Percentiles rank a stretch among this genome's conserved stretches.
Conservation (phyloP, 2,797 vertebrate genomes). For the Oryzias dopingdopingensis region DNA sequence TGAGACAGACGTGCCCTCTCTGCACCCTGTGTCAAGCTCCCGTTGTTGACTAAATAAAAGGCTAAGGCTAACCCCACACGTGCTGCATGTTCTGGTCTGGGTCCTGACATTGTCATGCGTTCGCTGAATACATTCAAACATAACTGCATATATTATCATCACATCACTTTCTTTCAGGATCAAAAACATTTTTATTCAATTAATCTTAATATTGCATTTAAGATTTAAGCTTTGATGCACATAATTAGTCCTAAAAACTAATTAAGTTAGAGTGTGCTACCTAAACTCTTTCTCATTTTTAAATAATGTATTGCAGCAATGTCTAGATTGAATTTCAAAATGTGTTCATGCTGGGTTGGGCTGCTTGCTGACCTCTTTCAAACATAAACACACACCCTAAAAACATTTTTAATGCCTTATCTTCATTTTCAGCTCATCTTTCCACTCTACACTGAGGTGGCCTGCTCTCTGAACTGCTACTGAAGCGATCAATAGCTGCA, state of each 20-base stretch:
- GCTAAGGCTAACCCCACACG: conserved; percentile 42
- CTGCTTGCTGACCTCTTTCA: conserved; percentile 42
- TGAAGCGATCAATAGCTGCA: conserved; percentile 18
- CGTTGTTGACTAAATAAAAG: conserved; percentile 62
- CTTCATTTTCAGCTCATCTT: conserved; percentile 30
- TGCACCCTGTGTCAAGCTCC: conserved; percentile 46
- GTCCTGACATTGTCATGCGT: conserved; percentile 33
- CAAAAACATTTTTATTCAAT: too few species aligned
- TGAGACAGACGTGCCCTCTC: conserved; percentile 53
- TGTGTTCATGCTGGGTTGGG: conserved; percentile 28
- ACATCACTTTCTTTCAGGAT: too few species aligned
- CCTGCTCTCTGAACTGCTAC: conserved; percentile 33
- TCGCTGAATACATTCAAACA: too few species aligned
- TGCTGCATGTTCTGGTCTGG: conserved; percentile 58
- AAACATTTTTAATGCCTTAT: conserved; percentile 23
- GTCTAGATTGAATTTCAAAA: conserved; percentile 30
- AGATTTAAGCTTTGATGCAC: too few species aligned
- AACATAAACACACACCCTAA: conserved; percentile 8
- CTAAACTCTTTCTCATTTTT: conserved; percentile 41
- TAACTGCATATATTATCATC: too few species aligned
- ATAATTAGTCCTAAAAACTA: too few species aligned
- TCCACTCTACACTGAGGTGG: conserved; percentile 31
- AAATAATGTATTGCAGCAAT: conserved; percentile 22
- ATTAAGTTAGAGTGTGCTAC: neutral
- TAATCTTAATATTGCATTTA: too few species aligned